Conservation (phyloP, 2,888 invertebrate species). For the Polylopha cassiicola region DNA sequence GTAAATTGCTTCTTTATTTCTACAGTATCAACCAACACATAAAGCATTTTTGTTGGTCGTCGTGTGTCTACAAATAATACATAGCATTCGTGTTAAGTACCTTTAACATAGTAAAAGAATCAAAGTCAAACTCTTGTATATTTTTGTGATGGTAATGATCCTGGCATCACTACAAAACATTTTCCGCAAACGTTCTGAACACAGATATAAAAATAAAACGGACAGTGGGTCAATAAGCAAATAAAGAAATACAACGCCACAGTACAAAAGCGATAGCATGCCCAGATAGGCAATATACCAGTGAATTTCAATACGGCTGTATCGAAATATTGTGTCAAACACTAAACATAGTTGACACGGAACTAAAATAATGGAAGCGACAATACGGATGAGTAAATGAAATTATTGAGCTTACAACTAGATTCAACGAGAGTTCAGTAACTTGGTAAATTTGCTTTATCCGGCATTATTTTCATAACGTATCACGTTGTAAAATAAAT, state of each 20-base stretch:
- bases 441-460: too few species aligned
- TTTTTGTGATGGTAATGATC: slow-evolving; percentile 63
- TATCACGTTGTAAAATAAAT: slow-evolving; percentile 31
- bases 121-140: slow-evolving; percentile 76
- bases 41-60: slow-evolving; percentile 18
- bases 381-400: slow-evolving; percentile 41
- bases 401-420: slow-evolving; percentile 27
- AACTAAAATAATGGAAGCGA: slow-evolving; percentile 49
- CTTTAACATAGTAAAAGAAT: slow-evolving; percentile 40
- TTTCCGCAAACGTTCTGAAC: slow-evolving; percentile 40
- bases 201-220: slow-evolving; percentile 54
- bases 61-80: slow-evolving; percentile 43
- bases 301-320: slow-evolving; percentile 43
- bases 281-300: slow-evolving; percentile 60
- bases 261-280: slow-evolving; percentile 71
- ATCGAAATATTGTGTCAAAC: slow-evolving; percentile 37
- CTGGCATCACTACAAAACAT: slow-evolving; percentile 57
- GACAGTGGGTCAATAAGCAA: slow-evolving; percentile 61
- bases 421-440: slow-evolving; percentile 28
- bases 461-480: too few species aligned
- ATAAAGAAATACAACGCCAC: slow-evolving; percentile 66
- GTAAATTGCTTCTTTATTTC: slow-evolving; percentile 5
- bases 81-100: slow-evolving; percentile 46
- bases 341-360: slow-evolving; percentile 41
- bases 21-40: slow-evolving; percentile 10